These are phyloP conservation scores for Lasioglossum baleicum DNA, from an alignment of 1,140 invertebrate genomes.

Conservation along the genomic window DNA sequence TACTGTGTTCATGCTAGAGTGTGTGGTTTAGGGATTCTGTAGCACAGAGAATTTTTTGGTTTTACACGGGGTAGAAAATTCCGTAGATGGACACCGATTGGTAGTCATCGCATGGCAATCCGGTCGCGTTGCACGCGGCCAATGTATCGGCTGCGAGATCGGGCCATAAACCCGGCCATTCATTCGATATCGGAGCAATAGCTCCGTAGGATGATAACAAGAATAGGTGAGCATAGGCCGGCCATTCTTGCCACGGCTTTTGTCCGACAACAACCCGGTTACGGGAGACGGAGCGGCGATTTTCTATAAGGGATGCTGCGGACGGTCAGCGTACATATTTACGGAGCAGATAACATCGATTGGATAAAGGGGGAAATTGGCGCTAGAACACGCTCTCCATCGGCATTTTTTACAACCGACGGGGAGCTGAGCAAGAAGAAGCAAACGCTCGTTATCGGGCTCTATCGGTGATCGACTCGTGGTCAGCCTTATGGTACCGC, in stretches of 20 bases:
- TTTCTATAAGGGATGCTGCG: conserved; percentile 34
- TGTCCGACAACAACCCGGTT: conserved; percentile 59
- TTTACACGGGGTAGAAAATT: too few relatives aligned
- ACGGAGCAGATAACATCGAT: conserved; percentile 25
- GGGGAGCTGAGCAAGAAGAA: background rate
- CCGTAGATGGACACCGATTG: too few relatives aligned
- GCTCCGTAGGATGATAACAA: conserved; percentile 75
- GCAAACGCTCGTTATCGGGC: background rate
- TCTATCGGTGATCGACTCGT: background rate
- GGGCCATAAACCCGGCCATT: conserved; percentile 77
- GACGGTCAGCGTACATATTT: conserved; percentile 34
- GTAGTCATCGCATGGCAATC: too few relatives aligned
- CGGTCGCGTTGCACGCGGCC: conserved; percentile 36
- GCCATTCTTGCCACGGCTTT: conserved; percentile 73
- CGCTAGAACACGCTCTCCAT: background rate
- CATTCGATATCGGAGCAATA: conserved; percentile 76
- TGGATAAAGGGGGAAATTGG: conserved; percentile 4
- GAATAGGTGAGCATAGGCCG: conserved; percentile 72
- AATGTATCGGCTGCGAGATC: conserved; percentile 72
- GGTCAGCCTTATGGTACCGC: background rate
- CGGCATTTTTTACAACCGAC: conserved; percentile 7
- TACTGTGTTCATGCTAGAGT: too few relatives aligned
- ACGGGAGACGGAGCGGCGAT: conserved; percentile 35
- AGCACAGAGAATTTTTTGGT: too few relatives aligned
- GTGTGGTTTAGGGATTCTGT: too few relatives aligned